Conservation (phyloP, 92 coral and sea anemone species). For the Galaxea fascicularis region DNA sequence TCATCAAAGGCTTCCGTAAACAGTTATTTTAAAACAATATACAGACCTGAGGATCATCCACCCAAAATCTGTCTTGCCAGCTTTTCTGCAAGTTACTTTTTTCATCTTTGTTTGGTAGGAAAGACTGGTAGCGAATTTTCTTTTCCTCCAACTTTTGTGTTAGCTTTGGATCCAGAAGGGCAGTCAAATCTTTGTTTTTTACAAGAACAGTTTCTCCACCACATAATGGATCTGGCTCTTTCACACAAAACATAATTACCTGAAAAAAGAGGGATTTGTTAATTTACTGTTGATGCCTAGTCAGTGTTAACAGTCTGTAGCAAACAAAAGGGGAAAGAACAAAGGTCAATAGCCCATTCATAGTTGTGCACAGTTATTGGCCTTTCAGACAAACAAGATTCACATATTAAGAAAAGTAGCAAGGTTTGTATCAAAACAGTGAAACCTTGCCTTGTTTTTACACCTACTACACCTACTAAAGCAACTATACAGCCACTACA, state of each 20-base stretch:
- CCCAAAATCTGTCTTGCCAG: constrained; percentile 56
- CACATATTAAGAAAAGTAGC: no score
- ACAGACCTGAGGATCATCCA: constrained; percentile 56
- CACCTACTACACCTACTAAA: no score
- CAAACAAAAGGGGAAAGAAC: not conserved
- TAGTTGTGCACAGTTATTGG: no score
- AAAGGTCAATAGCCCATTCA: no score
- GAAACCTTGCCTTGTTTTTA: no score
- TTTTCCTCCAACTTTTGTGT: constrained; percentile 67
- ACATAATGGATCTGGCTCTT: constrained; percentile 58
- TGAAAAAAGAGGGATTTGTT: not conserved
- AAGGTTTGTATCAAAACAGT: no score
- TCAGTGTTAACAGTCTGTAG: not conserved
- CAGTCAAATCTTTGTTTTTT: constrained; percentile 58
- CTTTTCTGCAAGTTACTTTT: constrained; percentile 13
- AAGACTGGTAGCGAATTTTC: constrained; percentile 67
- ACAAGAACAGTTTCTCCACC: constrained; percentile 79
- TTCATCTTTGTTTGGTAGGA: constrained; percentile 45
- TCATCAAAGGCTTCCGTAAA: not conserved
- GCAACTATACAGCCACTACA: no score
- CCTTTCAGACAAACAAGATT: no score
- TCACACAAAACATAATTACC: constrained; percentile 69
- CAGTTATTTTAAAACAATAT: not conserved
- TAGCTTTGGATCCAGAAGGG: constrained; percentile 60
- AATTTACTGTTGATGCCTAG: not conserved